Conservation (phyloP, 2,113 vertebrate genomes). For the Petaurus breviceps region DNA sequence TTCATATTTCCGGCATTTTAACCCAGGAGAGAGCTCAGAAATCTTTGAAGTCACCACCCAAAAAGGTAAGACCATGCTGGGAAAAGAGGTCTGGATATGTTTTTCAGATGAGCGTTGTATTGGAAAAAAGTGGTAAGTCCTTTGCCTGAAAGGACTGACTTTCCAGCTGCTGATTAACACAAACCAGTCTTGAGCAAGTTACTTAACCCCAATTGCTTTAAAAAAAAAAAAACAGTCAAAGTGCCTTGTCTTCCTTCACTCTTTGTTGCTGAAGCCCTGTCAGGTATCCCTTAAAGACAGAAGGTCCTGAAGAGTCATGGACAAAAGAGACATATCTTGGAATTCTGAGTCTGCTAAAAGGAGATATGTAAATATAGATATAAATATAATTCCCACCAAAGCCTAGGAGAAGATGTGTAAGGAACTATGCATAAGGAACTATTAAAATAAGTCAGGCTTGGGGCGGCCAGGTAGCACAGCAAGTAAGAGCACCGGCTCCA, state of each 20-base stretch:
- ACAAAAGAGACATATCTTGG: neutral
- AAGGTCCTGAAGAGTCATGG: neutral
- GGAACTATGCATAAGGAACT: neutral
- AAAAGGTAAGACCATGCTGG: constrained; percentile 87
- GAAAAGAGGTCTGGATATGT: neutral
- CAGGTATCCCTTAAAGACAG: accelerated
- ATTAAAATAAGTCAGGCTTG: accelerated
- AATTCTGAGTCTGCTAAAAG: neutral
- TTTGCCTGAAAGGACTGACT: neutral
- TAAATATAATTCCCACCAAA: accelerated
- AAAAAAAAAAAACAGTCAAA: too few species aligned
- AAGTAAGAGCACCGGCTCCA: too few species aligned
- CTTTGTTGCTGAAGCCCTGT: accelerated
- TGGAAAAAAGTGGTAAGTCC: neutral
- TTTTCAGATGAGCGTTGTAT: neutral
- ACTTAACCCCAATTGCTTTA: too few species aligned
- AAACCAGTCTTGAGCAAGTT: too few species aligned
- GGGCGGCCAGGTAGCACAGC: too few species aligned
- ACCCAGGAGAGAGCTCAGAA: constrained; percentile 90
- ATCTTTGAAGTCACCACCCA: constrained; percentile 96
- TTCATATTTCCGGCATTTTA: constrained; percentile 96
- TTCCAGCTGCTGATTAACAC: neutral
- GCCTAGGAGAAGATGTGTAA: neutral
- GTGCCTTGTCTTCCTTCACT: neutral
- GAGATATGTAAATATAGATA: neutral